Conservation (phyloP, 2,888 invertebrate species). For the Junonia oenone region DNA sequence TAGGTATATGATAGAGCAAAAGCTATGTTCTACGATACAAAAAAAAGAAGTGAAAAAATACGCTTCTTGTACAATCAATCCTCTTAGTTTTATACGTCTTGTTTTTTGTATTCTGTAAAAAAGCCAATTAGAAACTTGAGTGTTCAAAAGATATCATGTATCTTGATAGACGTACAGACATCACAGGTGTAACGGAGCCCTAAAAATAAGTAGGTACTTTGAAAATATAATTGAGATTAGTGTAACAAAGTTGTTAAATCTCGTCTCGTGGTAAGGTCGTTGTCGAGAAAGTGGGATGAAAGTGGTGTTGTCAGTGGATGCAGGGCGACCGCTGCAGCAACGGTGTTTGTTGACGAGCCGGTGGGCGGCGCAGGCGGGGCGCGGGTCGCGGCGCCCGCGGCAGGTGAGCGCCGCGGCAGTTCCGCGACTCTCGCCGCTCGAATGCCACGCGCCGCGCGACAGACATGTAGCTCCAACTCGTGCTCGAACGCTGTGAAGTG, state of each 20-base stretch:
- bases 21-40: no score
- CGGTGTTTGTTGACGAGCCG: conserved; percentile 68
- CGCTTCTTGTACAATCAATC: no score
- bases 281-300: conserved; percentile 56
- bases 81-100: no score
- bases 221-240: neutral
- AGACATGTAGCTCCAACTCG: conserved; percentile 64
- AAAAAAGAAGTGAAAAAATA: no score
- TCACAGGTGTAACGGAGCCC: no score
- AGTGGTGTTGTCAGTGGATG: conserved; percentile 57
- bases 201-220: no score
- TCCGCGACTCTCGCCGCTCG: conserved; percentile 65
- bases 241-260: neutral
- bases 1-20: no score
- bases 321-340: conserved; percentile 65
- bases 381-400: conserved; percentile 46
- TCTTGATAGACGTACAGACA: no score
- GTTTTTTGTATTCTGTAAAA: no score
- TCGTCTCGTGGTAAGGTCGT: conserved; percentile 32
- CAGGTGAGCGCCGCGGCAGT: conserved; percentile 57
- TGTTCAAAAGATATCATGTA: no score
- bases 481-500: conserved; percentile 51
- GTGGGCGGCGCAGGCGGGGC: conserved; percentile 55
- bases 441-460: conserved; percentile 52
- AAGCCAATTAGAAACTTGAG: no score